Conservation (phyloP, 2,113 vertebrate species). For the Sturnira hondurensis region DNA sequence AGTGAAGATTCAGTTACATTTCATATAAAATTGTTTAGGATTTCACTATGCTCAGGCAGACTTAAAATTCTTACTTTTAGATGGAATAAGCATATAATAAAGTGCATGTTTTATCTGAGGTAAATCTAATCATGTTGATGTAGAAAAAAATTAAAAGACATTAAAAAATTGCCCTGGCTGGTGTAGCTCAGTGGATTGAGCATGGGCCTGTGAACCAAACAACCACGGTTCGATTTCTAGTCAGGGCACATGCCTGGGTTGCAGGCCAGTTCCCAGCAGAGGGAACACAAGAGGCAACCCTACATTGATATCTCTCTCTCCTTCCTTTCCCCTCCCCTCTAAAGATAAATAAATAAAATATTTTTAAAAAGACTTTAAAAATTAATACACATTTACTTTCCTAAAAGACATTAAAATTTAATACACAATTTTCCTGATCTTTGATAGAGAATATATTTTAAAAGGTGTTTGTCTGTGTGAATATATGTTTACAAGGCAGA, state of each 20-base stretch:
- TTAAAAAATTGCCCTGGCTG: too few species aligned
- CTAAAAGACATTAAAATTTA: neutral
- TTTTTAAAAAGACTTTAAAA: too few species aligned
- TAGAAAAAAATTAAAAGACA: neutral
- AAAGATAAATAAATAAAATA: too few species aligned
- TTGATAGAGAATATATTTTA: neutral
- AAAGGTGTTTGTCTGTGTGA: neutral
- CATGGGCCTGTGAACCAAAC: too few species aligned
- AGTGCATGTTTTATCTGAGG: neutral
- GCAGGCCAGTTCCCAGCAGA: too few species aligned
- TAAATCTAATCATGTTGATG: neutral
- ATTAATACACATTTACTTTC: neutral
- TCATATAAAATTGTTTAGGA: neutral
- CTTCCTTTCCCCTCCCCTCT: too few species aligned
- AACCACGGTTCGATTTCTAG: too few species aligned
- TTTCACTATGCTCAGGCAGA: neutral
- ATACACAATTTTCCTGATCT: neutral
- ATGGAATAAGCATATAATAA: neutral
- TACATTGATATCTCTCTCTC: too few species aligned
- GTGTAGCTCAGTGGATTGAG: too few species aligned
- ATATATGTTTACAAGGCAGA: neutral
- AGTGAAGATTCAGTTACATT: neutral
- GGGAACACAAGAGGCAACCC: too few species aligned
- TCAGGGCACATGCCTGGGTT: too few species aligned
- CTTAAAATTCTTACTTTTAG: neutral